Evolutionary conservation across 2,113 vertebrate genomes (phyloP).

Genomic region (Perognathus longimembris): DNA sequence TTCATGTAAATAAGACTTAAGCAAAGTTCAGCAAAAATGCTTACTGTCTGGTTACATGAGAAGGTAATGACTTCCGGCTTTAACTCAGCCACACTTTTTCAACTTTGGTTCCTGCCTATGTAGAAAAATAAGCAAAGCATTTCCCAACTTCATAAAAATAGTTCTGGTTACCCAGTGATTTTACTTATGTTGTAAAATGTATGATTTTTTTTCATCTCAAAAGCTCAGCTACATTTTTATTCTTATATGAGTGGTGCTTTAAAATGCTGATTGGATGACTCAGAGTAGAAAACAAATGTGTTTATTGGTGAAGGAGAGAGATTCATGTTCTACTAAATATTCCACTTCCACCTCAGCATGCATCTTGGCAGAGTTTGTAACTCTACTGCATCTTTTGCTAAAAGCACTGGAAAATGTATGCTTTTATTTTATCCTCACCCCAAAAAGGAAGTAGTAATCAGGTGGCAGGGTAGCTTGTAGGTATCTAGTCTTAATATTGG

Average conservation of each 20-base stretch:
- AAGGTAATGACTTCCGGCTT: neutral
- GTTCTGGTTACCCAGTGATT: slow-evolving; percentile 34
- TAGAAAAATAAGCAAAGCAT: slow-evolving; percentile 18
- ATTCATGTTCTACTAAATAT: slow-evolving; percentile 61
- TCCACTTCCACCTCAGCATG: slow-evolving; percentile 59
- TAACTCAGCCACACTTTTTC: neutral
- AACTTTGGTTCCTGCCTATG: slow-evolving; percentile 7
- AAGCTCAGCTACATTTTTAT: slow-evolving; percentile 44
- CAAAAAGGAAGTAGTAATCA: neutral
- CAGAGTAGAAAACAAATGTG: slow-evolving; percentile 47
- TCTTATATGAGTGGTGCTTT: slow-evolving; percentile 7
- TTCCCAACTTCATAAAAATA: slow-evolving; percentile 53
- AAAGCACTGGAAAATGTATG: slow-evolving; percentile 29
- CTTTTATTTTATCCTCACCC: slow-evolving; percentile 41
- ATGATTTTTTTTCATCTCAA: slow-evolving; percentile 37
- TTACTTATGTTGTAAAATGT: slow-evolving; percentile 45
- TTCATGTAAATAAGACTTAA: slow-evolving; percentile 43
- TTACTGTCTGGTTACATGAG: neutral
- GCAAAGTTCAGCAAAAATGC: slow-evolving; percentile 38
- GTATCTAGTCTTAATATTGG: neutral
- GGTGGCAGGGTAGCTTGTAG: neutral
- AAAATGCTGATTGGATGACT: slow-evolving; percentile 50
- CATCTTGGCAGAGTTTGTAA: slow-evolving; percentile 62
- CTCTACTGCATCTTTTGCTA: slow-evolving; percentile 64
- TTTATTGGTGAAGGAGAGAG: slow-evolving; percentile 35